Evolutionary conservation across 1,140 invertebrate genomes (phyloP), one percentile per base, ranked within the genome.

Genomic region (Drosophila parvula): DNA sequence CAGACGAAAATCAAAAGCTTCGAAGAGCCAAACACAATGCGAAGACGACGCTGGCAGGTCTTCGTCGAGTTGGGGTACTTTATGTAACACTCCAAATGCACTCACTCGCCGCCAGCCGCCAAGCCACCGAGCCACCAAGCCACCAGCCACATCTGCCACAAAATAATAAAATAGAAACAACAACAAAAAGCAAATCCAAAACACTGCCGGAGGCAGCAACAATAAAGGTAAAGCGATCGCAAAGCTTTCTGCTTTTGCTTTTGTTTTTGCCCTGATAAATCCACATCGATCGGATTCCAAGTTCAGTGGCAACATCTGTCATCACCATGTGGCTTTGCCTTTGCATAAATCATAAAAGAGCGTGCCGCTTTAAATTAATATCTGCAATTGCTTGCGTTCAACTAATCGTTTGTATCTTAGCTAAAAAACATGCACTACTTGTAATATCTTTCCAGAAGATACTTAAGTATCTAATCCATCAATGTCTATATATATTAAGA

Each of bases 1-100:
- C 65, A 53, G 65, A 53, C 65, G 61, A 69, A 69, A 69, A 69
- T 69, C 65, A 67, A 69, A 86, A 88, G 83, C 83, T 88, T 65
- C 71, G 30, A 55, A 55, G 34, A 69, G 47, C 43, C 74, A 69
- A 76, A 67, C 53, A 79, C 77, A 84, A 68, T 65, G 74, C 60
- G 79, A 61, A 74, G 58, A 67, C 56, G 74, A 53, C 53, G 60
- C 47, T 59, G 70, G 55, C 81, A 71, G 59, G 75, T 79, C 64
- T 62, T 56, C 44, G 59, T 32, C 45, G 22, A 68, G 74, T 83
- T 79, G 58, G 67, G 58, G 58, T 84, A 76, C 70, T 88, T 88
- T 88, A 88, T 84, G 84, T 88, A 88, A 88, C 84, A 71, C 69
- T 81, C 61, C 80, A 78, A 89, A 81, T 88, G 84, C 84, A 88